phyloP scores from a whole-genome alignment of 2,888 invertebrate genomes.

The Troides oblongomaculatus region DNA sequence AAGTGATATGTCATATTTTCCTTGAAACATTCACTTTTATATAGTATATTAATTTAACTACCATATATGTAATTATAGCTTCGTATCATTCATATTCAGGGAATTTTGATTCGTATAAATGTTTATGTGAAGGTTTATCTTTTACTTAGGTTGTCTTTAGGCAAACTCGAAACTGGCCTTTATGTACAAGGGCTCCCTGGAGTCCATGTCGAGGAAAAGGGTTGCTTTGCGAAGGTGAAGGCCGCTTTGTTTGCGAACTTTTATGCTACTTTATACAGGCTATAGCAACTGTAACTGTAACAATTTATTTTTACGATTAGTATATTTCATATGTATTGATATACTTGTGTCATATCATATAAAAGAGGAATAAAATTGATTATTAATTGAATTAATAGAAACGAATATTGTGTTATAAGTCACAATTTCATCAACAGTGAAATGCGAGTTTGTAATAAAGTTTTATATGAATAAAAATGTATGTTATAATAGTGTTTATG shows the following conservation, averaged over 20 bases:
- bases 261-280: conserved; percentile 16
- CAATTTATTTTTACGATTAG: conserved; percentile 20
- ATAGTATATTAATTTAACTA: conserved; percentile 4
- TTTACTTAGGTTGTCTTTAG: conserved; percentile 13
- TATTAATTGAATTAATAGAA: no score
- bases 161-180: conserved; percentile 14
- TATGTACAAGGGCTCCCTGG: conserved; percentile 18
- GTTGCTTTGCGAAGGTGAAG: conserved; percentile 43
- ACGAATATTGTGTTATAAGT: no score
- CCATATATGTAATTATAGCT: neutral
- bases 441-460: neutral
- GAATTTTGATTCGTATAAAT: conserved; percentile 20
- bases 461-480: neutral
- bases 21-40: no score
- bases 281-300: conserved; percentile 2
- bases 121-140: conserved; percentile 17
- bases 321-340: neutral
- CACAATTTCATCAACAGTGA: no score
- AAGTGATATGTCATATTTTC: no score
- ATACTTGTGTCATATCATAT: no score
- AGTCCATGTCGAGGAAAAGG: conserved; percentile 29
- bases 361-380: no score
- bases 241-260: conserved; percentile 41
- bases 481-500: neutral
- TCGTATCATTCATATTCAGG: neutral